These are phyloP conservation scores for Epizoanthus stellaris DNA, from an alignment of 92 coral and sea anemone genomes.

Conservation along the genomic window DNA sequence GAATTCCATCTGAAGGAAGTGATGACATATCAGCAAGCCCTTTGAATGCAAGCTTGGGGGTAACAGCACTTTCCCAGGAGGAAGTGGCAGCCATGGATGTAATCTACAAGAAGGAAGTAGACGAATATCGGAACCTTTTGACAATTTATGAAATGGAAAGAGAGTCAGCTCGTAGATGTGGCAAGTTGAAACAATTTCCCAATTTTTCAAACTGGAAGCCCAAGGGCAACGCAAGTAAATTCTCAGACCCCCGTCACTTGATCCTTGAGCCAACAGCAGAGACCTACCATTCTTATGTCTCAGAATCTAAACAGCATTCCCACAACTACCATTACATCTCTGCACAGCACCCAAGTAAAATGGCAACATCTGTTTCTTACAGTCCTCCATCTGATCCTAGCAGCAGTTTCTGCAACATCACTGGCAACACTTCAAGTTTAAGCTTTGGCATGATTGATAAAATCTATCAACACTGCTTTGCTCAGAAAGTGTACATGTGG, in stretches of 20 bases:
- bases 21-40: not conserved
- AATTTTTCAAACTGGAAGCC: slow-evolving; percentile 34
- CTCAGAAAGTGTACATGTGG: slow-evolving; percentile 49
- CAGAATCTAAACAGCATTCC: slow-evolving; percentile 51
- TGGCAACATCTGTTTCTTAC: slow-evolving; percentile 42
- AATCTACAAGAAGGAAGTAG: slow-evolving; percentile 35
- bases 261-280: slow-evolving; percentile 46
- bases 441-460: slow-evolving; percentile 44
- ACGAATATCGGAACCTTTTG: slow-evolving; percentile 7
- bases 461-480: slow-evolving; percentile 38
- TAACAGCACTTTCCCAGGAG: slow-evolving; percentile 27
- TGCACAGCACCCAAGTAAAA: slow-evolving; percentile 48
- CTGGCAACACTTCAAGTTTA: not conserved
- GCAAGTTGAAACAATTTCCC: slow-evolving; percentile 38
- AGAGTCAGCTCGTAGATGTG: slow-evolving; percentile 21
- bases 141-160: slow-evolving; percentile 51
- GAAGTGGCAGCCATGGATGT: slow-evolving; percentile 24
- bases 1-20: slow-evolving; percentile 32
- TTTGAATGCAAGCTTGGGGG: not conserved
- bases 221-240: not conserved
- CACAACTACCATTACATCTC: slow-evolving; percentile 45
- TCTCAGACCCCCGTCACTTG: not conserved
- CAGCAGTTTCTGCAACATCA: not conserved
- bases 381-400: too few relatives aligned
- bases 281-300: not conserved